phyloP scores from a whole-genome alignment of 2,888 invertebrate species.

The Drosophila nigricruria region DNA sequence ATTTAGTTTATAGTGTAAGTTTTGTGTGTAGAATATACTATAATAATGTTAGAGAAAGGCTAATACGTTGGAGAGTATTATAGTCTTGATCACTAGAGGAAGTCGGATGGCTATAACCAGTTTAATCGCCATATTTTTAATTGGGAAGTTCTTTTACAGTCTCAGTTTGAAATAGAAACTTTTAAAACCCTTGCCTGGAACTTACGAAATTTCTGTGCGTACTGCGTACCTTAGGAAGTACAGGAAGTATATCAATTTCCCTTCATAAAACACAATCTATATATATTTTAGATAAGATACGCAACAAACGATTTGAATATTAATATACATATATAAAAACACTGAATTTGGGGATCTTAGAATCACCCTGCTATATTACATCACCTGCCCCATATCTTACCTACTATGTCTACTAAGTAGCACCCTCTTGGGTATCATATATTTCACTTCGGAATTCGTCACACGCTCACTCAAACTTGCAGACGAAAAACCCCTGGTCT shows the following conservation, averaged over 20 bases:
- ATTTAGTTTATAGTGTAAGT: too few relatives aligned
- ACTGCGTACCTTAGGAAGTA: background rate
- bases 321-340: background rate
- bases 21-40: too few relatives aligned
- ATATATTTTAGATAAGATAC: background rate
- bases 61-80: too few relatives aligned
- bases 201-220: background rate
- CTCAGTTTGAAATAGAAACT: too few relatives aligned
- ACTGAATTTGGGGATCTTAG: background rate
- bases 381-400: constrained; percentile 6
- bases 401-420: background rate
- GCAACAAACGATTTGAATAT: background rate
- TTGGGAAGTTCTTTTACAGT: too few relatives aligned
- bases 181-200: too few relatives aligned
- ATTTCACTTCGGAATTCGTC: constrained; percentile 32
- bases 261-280: background rate
- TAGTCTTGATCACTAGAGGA: too few relatives aligned
- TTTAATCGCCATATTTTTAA: too few relatives aligned
- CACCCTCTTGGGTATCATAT: background rate
- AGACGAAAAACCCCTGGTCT: constrained; percentile 39
- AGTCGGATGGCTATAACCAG: too few relatives aligned
- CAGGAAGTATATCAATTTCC: background rate
- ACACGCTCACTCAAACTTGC: constrained; percentile 40
- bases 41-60: too few relatives aligned
- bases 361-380: background rate